Percentiles rank a stretch among this genome's conserved stretches.
Conservation (phyloP, 2,797 vertebrate genomes). For the Rhinogobio ventralis region DNA sequence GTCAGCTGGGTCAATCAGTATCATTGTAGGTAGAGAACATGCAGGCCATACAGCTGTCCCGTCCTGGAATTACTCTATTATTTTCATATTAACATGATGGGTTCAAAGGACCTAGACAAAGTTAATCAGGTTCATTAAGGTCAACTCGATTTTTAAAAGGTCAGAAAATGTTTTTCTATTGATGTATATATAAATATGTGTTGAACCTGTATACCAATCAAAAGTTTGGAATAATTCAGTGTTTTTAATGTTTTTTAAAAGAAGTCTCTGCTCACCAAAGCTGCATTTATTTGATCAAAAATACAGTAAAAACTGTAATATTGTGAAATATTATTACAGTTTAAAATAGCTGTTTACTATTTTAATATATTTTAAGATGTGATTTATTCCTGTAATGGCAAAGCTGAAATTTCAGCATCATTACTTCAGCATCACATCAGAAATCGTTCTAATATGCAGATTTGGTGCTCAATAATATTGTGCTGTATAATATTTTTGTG, state of each 20-base stretch:
- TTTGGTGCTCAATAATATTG: neutral
- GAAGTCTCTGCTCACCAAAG: neutral
- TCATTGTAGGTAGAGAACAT: conserved; percentile 16
- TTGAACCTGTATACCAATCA: neutral
- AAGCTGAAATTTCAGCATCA: neutral
- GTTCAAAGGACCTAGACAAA: neutral
- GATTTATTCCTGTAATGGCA: neutral
- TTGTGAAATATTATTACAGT: neutral
- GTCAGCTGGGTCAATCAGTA: conserved; percentile 30
- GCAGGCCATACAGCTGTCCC: neutral
- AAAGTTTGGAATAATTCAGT: neutral
- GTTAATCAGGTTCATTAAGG: neutral
- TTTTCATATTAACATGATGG: neutral
- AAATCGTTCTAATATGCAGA: neutral
- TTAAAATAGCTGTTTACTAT: neutral
- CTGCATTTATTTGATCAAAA: neutral
- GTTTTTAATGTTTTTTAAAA: neutral
- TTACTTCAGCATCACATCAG: neutral
- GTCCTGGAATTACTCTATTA: conserved; percentile 11
- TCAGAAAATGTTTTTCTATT: neutral
- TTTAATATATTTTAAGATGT: neutral
- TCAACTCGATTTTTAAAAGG: neutral
- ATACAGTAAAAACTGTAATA: neutral
- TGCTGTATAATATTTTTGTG: neutral
- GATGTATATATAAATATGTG: neutral